Base-by-base conservation (phyloP, 2,888 invertebrate species). In the Drosophila monieri region DNA sequence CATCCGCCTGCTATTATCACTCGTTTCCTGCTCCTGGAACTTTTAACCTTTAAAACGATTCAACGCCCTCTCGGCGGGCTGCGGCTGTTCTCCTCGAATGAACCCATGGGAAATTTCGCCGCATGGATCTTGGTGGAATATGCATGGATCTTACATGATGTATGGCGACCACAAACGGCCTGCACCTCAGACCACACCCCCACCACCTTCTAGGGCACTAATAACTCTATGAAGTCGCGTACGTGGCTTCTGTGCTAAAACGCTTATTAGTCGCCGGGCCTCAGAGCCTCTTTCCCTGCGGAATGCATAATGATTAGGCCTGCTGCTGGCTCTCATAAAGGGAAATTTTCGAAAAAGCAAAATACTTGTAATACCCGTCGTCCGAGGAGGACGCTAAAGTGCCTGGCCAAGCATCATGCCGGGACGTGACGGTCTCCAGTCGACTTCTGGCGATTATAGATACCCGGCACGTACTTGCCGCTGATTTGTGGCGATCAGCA, bases 221-320 rank as follows among this genome's bases (percentile, higher is more conserved):
- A 83, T 83, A 83, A 83, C 81, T 83, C 80, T 83, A 83, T 83
- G 81, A 72, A 62, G 67, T 51, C 46, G 27, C 43, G 39, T 66
- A 84, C 80, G 81, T 81, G 81, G 70, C 56, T 73, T 70, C 73
- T 62, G 72, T 85, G 56, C 65, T 65, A 83, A 85, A 49, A 75
- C 54, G 71, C 70, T 48, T 70, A 80, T 83, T 83, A 85, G 80
- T 67, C 75, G 54, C 66, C 73, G 62, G 46, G 61, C 74, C 78
- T 78, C 73, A 54, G 78, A 72, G 66, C 64, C 73, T 35, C 27
- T 18, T 18, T 15, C 32, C 55, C 65, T 46, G 41, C 43, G 58
- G 78, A 78, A 80, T 83, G 71, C 72, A 70, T 86, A 85, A 78
- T 73, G 64, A 70, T 44, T 48, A 51, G 49, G 23, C 21, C 21